Conservation (phyloP, 1,140 invertebrate species). For the Marisa cornuarietis region DNA sequence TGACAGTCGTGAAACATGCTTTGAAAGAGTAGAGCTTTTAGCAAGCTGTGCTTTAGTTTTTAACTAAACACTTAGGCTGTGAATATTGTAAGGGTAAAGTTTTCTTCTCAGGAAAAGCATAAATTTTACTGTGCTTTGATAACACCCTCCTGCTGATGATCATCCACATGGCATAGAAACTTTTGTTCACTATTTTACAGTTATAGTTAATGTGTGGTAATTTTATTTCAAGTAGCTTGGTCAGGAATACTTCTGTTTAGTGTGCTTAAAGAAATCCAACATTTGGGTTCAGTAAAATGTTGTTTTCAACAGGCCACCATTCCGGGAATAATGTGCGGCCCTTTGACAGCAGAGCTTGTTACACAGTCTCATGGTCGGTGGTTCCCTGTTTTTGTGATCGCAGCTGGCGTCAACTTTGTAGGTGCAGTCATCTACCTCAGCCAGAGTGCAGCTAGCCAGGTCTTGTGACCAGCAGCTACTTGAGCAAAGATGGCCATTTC, state of each 20-base stretch:
- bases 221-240: not conserved
- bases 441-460: slow-evolving; percentile 78
- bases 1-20: no score
- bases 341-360: slow-evolving; percentile 80
- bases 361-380: slow-evolving; percentile 78
- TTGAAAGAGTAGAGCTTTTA: no score
- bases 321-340: slow-evolving; percentile 82
- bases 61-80: no score
- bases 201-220: no score
- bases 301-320: slow-evolving; percentile 74
- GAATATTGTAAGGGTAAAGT: no score
- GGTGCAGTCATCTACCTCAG: slow-evolving; percentile 80
- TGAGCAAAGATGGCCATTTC: no score
- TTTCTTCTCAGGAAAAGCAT: no score
- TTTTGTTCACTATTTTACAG: no score
- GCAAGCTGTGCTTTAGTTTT: no score
- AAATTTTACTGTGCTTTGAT: not conserved
- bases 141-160: no score
- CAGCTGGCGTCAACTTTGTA: slow-evolving; percentile 80
- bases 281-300: slow-evolving; percentile 4
- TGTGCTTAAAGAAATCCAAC: not conserved
- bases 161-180: no score
- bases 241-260: slow-evolving; percentile 2
- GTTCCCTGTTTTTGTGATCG: slow-evolving; percentile 81
- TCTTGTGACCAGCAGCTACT: slow-evolving; percentile 56